Percentiles rank a stretch among this genome's conserved stretches.
phyloP scores from a whole-genome alignment of 2,113 vertebrate genomes.

The Lophotis ruficrista region DNA sequence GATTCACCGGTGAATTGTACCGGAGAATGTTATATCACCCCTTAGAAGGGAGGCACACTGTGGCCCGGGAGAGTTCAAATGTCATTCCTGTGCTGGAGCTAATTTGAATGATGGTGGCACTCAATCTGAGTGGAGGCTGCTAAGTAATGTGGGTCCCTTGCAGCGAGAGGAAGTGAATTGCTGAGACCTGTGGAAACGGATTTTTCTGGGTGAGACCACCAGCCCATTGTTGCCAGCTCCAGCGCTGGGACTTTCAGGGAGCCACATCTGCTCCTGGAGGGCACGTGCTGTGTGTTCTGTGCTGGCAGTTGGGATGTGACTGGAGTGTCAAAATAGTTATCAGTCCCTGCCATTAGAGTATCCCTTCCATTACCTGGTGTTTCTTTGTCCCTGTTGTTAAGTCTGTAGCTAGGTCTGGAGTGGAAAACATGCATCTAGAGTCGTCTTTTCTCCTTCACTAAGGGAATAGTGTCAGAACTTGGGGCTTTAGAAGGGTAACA shows the following conservation, averaged over 20 bases:
- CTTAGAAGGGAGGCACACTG: neutral
- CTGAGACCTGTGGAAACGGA: neutral
- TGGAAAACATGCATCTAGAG: neutral
- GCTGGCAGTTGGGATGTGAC: neutral
- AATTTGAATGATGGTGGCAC: neutral
- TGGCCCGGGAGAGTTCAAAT: neutral
- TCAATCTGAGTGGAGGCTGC: neutral
- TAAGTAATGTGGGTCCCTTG: neutral
- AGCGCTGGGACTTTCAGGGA: neutral
- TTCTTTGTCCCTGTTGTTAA: neutral
- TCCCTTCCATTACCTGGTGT: neutral
- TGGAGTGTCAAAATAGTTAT: neutral
- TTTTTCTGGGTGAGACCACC: neutral
- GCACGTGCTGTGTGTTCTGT: neutral
- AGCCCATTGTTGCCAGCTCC: neutral
- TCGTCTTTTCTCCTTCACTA: neutral
- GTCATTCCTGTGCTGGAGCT: neutral
- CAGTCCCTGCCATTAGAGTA: neutral
- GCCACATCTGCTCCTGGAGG: neutral
- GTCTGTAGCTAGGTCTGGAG: neutral
- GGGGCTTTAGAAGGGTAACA: neutral
- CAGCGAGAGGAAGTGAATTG: neutral
- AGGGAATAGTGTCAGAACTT: neutral
- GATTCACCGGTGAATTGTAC: neutral
- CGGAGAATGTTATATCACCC: accelerated